These are phyloP conservation scores for Prinia subflava DNA, from an alignment of 2,113 vertebrate genomes.

Conservation along the genomic window DNA sequence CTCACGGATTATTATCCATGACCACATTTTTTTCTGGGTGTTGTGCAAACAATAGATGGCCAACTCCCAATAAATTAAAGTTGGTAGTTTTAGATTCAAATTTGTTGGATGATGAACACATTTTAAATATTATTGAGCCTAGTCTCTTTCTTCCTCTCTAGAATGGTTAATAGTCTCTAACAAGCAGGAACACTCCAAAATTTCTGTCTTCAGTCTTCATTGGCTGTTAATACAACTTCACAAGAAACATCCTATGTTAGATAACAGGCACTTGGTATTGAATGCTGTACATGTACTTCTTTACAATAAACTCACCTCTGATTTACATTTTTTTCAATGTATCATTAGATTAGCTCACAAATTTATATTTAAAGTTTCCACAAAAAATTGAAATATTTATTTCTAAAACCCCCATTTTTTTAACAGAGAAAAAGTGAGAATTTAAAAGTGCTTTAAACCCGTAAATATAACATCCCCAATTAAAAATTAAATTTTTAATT, in stretches of 20 bases:
- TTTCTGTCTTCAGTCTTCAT: neutral
- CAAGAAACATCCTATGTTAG: neutral
- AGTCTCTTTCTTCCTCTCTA: neutral
- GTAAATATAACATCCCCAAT: neutral
- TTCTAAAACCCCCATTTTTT: neutral
- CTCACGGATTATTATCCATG: neutral
- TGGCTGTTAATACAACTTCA: neutral
- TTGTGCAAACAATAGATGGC: neutral
- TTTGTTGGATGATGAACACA: neutral
- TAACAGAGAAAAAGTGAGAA: neutral
- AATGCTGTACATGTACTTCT: neutral
- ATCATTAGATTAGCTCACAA: neutral
- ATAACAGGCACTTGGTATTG: neutral
- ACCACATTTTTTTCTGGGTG: neutral
- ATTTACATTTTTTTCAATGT: neutral
- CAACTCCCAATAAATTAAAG: neutral
- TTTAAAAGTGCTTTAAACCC: neutral
- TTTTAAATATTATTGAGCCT: neutral
- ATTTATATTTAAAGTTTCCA: neutral
- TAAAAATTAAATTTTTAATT: neutral
- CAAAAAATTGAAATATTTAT: neutral
- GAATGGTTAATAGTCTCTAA: neutral
- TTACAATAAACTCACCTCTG: neutral
- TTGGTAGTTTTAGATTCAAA: neutral
- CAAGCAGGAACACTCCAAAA: neutral